phyloP scores from a whole-genome alignment of 1,140 invertebrate species.

The Sycophaga agraensis region DNA sequence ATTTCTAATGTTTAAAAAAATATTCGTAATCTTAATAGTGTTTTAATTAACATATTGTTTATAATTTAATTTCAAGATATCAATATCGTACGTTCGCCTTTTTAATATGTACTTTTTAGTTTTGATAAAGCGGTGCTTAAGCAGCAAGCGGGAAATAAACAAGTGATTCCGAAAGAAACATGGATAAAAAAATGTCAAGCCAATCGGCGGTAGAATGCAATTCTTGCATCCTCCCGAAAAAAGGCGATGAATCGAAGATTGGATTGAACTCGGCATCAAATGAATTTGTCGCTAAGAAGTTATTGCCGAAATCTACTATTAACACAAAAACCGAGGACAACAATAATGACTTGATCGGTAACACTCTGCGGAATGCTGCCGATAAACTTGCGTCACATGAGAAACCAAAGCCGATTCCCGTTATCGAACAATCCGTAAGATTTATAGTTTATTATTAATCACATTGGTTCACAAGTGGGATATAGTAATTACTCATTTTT shows the following conservation, averaged over 20 bases:
- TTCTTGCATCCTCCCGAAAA: neutral
- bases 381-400: neutral
- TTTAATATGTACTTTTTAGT: too few relatives aligned
- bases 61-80: too few relatives aligned
- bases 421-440: slow-evolving; percentile 29
- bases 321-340: neutral
- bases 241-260: slow-evolving; percentile 8
- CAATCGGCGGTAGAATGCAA: neutral
- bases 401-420: slow-evolving; percentile 28
- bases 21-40: too few relatives aligned
- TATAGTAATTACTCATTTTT: too few relatives aligned
- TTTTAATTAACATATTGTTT: too few relatives aligned
- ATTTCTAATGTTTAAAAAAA: too few relatives aligned
- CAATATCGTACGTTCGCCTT: too few relatives aligned
- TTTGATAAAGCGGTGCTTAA: neutral
- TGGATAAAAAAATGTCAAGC: slow-evolving; percentile 5
- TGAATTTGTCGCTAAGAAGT: neutral
- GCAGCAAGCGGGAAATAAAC: neutral
- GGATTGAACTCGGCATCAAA: neutral
- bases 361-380: neutral
- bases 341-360: neutral
- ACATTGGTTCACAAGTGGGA: neutral
- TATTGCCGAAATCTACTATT: neutral
- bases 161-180: neutral
- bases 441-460: neutral